Evolutionary conservation across 2,113 vertebrate genomes (phyloP).

Genomic region (Zootoca vivipara): DNA sequence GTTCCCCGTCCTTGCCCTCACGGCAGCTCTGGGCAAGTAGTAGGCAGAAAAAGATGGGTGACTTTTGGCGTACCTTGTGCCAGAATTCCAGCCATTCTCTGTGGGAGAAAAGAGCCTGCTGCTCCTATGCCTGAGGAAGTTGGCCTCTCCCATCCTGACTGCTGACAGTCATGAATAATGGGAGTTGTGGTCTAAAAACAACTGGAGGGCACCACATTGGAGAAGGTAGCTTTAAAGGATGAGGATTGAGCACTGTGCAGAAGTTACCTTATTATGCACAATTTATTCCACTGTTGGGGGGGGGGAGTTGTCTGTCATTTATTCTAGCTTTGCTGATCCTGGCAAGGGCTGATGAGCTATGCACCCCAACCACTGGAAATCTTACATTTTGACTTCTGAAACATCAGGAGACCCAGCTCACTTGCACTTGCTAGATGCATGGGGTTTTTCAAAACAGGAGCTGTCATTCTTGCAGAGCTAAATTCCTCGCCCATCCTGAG

Average conservation of each 20-base stretch:
- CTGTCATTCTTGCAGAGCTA: background rate
- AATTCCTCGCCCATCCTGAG: background rate
- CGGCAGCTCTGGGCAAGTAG: too few species aligned
- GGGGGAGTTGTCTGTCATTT: fast-evolving
- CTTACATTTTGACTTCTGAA: background rate
- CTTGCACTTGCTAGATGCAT: background rate
- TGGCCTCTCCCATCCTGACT: too few species aligned
- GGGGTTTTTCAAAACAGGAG: background rate
- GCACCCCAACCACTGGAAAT: background rate
- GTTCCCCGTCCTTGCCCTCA: too few species aligned
- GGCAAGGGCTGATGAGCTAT: too few species aligned
- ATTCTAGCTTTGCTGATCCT: background rate
- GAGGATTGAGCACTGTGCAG: background rate
- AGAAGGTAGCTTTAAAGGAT: too few species aligned
- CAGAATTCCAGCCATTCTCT: background rate
- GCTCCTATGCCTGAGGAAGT: background rate
- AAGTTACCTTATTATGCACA: background rate
- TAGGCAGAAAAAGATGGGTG: background rate
- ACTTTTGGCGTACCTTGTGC: background rate
- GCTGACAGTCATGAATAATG: too few species aligned
- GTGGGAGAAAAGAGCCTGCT: background rate
- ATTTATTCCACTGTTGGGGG: background rate
- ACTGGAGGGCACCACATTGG: too few species aligned
- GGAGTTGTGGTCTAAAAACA: too few species aligned
- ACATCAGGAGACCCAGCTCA: background rate